phyloP scores from a whole-genome alignment of 2,888 invertebrate species.

The Protodeltote pygarga region DNA sequence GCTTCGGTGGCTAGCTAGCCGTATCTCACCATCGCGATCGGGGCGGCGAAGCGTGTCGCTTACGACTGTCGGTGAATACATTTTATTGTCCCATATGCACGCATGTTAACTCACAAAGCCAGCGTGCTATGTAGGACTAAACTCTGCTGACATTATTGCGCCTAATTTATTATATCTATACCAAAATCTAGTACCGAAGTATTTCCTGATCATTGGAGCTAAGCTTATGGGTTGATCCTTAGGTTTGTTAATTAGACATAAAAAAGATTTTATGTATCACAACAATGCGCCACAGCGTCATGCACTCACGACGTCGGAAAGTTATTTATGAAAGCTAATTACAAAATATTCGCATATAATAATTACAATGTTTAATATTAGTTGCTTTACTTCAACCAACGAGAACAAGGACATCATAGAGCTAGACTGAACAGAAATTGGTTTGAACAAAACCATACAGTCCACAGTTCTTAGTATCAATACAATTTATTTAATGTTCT shows the following conservation, averaged over 20 bases:
- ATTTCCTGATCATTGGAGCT: not conserved
- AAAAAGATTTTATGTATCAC: too few relatives aligned
- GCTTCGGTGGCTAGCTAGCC: slow-evolving; percentile 64
- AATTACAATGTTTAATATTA: too few relatives aligned
- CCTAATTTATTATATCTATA: slow-evolving; percentile 11
- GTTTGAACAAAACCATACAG: slow-evolving; percentile 23
- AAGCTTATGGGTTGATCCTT: too few relatives aligned
- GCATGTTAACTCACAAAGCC: slow-evolving; percentile 57
- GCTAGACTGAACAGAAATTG: slow-evolving; percentile 21
- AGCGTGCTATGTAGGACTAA: slow-evolving; percentile 32
- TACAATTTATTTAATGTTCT: slow-evolving; percentile 50
- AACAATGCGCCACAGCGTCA: too few relatives aligned
- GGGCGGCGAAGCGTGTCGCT: slow-evolving; percentile 77
- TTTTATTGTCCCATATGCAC: slow-evolving; percentile 75
- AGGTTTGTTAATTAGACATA: too few relatives aligned
- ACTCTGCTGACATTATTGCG: slow-evolving; percentile 15
- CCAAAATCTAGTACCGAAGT: slow-evolving; percentile 8
- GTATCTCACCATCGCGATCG: slow-evolving; percentile 73
- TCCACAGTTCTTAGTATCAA: slow-evolving; percentile 28
- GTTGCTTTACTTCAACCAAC: too few relatives aligned
- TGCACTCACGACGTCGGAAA: too few relatives aligned
- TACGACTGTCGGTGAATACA: slow-evolving; percentile 76
- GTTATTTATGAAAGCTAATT: too few relatives aligned
- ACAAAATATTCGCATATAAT: too few relatives aligned
- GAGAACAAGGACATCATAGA: not conserved